phyloP scores from a whole-genome alignment of 1,140 invertebrate genomes.

The Ceratitis capitata region DNA sequence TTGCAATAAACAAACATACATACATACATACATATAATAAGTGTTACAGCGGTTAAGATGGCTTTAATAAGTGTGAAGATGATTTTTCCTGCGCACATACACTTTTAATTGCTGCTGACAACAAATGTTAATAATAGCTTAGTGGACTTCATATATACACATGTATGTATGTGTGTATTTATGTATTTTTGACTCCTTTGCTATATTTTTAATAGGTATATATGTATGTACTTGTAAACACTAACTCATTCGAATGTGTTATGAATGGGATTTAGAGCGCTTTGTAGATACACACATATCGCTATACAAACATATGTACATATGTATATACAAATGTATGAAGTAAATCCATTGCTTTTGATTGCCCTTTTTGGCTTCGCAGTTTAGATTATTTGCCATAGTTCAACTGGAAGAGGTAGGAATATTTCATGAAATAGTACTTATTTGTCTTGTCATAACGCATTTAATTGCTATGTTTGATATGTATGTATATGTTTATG shows the following conservation, averaged over 20 bases:
- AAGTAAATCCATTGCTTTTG: background rate
- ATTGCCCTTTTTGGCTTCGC: background rate
- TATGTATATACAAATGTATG: background rate
- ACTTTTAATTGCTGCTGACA: constrained; percentile 32
- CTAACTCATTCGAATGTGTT: constrained; percentile 8
- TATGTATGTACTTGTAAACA: background rate
- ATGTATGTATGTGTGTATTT: background rate
- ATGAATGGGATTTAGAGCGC: constrained; percentile 13
- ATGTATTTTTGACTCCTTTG: background rate
- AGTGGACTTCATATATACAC: too few species aligned
- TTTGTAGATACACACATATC: background rate
- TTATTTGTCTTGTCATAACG: constrained; percentile 36
- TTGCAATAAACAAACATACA: too few species aligned
- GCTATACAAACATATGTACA: too few species aligned
- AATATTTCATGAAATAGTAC: background rate
- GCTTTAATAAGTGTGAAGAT: constrained; percentile 19
- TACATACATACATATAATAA: background rate
- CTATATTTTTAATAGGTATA: background rate
- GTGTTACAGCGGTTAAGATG: background rate
- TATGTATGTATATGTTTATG: background rate
- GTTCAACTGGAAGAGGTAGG: background rate
- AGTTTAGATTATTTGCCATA: background rate
- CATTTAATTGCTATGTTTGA: constrained; percentile 12
- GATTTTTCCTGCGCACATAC: constrained; percentile 1
- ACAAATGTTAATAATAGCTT: constrained; percentile 23